Evolutionary conservation across 2,113 vertebrate genomes (phyloP), one percentile per base, ranked within the genome.

Genomic region (Rhodinocichla rosea): DNA sequence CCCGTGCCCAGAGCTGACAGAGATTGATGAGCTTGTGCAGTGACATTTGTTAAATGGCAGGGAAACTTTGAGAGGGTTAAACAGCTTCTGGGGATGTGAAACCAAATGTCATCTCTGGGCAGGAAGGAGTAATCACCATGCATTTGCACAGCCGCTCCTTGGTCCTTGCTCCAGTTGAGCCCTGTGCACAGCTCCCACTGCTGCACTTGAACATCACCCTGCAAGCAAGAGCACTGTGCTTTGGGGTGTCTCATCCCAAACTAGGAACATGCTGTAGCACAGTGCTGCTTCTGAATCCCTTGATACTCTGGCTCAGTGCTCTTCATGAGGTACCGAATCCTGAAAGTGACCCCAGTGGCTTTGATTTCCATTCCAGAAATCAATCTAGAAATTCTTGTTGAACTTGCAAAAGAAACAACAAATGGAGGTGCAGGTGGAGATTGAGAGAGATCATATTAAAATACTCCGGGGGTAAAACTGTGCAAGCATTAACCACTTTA

Each of bases 41-140:
- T 95, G 94, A 90, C 90, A 95, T 91, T 95, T 94, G 37, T 77
- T 90, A 95, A 95, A 93, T 91, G 87, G 59, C 90, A 91, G 64
- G 63, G 68, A 64, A 93, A 68, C 71, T 35, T 0, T 12, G 76
- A 84, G 76, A 71, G 56, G 52, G 79, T 94, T 94, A 94, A 93
- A 83, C 44, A 56, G 32, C 85, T 95, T 23, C 45, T 68, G 56
- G 73, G 52, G 69, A 59, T 81, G 68, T 92, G 87, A 64, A 93
- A 91, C 56, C 17, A 96, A 76, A 88, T 94, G 90, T 70, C 75
- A 52, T 88, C 67, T 77, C 63, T 88, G 64, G 71, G 55, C 59
- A 75, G 71, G 47, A 77, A 90, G 79, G 40, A 81, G 4, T 70
- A 92, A 83, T 91, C 44, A 8, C 2, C 2, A 11, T 59, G 50